Base-by-base conservation (phyloP, 2,888 invertebrate species). In the Drosophila kambysellisi region DNA sequence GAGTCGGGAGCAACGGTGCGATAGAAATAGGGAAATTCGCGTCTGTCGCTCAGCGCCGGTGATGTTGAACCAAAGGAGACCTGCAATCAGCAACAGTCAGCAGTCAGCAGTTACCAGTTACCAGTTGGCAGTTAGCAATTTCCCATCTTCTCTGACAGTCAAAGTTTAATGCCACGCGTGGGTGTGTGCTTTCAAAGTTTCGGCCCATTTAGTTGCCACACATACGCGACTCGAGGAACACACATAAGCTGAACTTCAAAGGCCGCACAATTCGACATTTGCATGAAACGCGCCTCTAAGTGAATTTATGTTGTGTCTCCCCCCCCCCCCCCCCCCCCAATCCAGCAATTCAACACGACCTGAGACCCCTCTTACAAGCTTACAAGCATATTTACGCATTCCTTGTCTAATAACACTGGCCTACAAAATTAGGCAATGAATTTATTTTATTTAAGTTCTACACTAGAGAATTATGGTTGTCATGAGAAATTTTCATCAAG, bases 1-100 rank as follows among this genome's bases (percentile, higher is more conserved):
- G 97, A 97, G 92, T 98, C 98, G 0, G 98, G 97, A 1, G 98
- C 96, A 2, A 97, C 97, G 0, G 98, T 97, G 46, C 98, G 95
- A 93, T 97, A 97, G 94, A 98, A 98, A 46, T 97, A 95, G 2
- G 97, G 97, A 92, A 97, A 98, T 93, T 98, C 97, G 43, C 96
- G 96, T 33, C 97, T 95, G 93, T 98, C 98, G 83, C 98, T 98
- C 63, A 98, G 94, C 0, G 97, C 97, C 20, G 98, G 98, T 0
- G 98, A 97, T 29, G 96, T 97, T 0, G 98, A 97, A 3, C 98
- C 98, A 91, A 97, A 98, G 0, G 98, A 98, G 43, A 98, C 96
- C 97, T 97, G 92, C 48, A 92, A 89, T 80, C 82, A 79, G 53
- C 12, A 39, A n/a, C 30, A 59, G 54, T 62, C 64, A 65, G 57